Conservation (phyloP, 2,797 vertebrate species). For the Simalia tracyae region DNA sequence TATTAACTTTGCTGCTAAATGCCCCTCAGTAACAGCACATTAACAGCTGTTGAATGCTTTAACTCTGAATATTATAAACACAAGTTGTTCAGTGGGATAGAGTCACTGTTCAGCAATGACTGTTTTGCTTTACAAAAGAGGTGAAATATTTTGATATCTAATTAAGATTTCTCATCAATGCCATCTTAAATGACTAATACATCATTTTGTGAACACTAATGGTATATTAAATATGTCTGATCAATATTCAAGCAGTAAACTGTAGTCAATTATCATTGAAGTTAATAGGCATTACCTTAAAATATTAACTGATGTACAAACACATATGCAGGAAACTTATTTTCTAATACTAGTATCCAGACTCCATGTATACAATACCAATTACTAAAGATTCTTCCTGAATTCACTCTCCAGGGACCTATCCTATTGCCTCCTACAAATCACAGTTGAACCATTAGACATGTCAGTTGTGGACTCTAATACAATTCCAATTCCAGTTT, state of each 20-base stretch:
- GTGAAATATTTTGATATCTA: conserved; percentile 62
- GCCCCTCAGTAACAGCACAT: not conserved
- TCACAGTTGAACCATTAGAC: not conserved
- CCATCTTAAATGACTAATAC: conserved; percentile 64
- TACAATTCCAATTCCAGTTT: conserved; percentile 11
- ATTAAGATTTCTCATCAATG: conserved; percentile 68
- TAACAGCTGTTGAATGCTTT: conserved; percentile 30
- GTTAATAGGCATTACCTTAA: conserved; percentile 60
- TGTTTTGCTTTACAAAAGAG: conserved; percentile 50
- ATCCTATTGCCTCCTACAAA: conserved; percentile 47
- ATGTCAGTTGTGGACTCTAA: conserved; percentile 40
- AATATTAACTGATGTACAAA: conserved; percentile 54
- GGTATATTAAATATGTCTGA: conserved; percentile 65
- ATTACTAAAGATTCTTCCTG: conserved; percentile 37
- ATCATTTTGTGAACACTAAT: conserved; percentile 68
- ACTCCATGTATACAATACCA: conserved; percentile 46
- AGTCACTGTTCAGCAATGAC: conserved; percentile 24
- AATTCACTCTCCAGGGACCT: conserved; percentile 32
- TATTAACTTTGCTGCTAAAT: conserved; percentile 21
- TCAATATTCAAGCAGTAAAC: conserved; percentile 63
- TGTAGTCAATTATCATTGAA: conserved; percentile 62
- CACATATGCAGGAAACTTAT: conserved; percentile 45
- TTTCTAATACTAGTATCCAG: conserved; percentile 56
- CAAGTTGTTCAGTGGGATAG: not conserved
- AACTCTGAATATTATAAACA: conserved; percentile 6